Conservation (phyloP, 2,797 vertebrate species). For the Echiichthys vipera region DNA sequence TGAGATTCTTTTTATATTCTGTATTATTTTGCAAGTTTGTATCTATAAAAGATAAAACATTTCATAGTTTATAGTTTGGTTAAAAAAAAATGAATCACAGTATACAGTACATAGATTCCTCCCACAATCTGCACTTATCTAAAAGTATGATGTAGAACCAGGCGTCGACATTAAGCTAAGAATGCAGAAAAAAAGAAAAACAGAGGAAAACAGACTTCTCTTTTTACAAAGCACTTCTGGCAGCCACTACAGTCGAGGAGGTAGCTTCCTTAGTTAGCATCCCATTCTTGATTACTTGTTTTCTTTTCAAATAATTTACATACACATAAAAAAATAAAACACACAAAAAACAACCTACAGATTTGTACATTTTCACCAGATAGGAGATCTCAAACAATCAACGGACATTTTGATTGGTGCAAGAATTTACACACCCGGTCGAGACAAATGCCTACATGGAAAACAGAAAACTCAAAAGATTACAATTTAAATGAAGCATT, state of each 20-base stretch:
- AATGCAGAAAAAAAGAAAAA: slow-evolving; percentile 53
- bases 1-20: slow-evolving; percentile 60
- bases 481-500: slow-evolving; percentile 26
- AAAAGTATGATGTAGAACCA: slow-evolving; percentile 91
- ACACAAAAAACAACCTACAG: slow-evolving; percentile 51
- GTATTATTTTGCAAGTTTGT: slow-evolving; percentile 54
- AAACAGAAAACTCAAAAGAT: slow-evolving; percentile 23
- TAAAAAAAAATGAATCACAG: slow-evolving; percentile 89
- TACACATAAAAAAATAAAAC: slow-evolving; percentile 50
- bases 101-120: slow-evolving; percentile 93
- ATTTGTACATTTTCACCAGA: slow-evolving; percentile 90
- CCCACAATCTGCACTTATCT: slow-evolving; percentile 90
- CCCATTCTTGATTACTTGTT: slow-evolving; percentile 86
- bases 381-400: slow-evolving; percentile 81
- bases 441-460: slow-evolving; percentile 5
- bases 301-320: slow-evolving; percentile 94
- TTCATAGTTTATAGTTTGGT: slow-evolving; percentile 85
- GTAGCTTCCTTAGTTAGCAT: slow-evolving; percentile 97
- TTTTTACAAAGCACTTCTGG: slow-evolving; percentile 90
- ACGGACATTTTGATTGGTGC: slow-evolving; percentile 62
- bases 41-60: slow-evolving; percentile 66
- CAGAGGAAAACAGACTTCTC: slow-evolving; percentile 81
- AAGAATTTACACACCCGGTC: slow-evolving; percentile 53
- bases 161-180: slow-evolving; percentile 87
- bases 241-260: slow-evolving; percentile 94